Percentiles rank a stretch among this genome's conserved stretches.
Evolutionary conservation across 1,140 invertebrate genomes (phyloP).

Genomic region (Hermatobates lingyangjiaoensis): DNA sequence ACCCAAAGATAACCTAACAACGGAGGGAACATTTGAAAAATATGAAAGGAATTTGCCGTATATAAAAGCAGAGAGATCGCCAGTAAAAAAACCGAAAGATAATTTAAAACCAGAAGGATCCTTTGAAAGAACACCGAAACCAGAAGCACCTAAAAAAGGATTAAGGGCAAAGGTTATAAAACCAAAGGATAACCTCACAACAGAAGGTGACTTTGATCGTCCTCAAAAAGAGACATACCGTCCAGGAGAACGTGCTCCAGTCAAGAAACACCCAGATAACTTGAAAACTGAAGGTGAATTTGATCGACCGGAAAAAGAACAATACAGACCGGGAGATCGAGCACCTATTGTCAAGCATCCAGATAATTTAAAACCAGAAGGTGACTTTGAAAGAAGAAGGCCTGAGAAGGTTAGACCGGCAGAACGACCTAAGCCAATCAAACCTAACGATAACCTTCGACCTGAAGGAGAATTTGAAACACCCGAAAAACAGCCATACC

Average conservation of each 20-base stretch:
- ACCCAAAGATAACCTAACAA: constrained; percentile 36
- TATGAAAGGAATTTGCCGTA: constrained; percentile 19
- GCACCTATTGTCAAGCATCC: constrained; percentile 20
- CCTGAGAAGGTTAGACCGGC: constrained; percentile 29
- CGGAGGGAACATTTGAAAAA: constrained; percentile 33
- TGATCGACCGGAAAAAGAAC: constrained; percentile 23
- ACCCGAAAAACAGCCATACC: constrained; percentile 29
- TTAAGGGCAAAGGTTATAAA: constrained; percentile 21
- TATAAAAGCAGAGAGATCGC: constrained; percentile 24
- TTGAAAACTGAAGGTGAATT: constrained; percentile 30
- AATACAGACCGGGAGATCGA: constrained; percentile 19
- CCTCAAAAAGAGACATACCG: constrained; percentile 9
- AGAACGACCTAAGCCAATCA: constrained; percentile 29
- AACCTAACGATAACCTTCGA: constrained; percentile 37
- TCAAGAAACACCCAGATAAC: constrained; percentile 31
- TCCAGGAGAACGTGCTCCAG: constrained; percentile 18
- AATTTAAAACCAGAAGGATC: constrained; percentile 37
- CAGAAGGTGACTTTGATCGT: constrained; percentile 33
- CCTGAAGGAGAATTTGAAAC: constrained; percentile 38
- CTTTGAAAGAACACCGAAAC: constrained; percentile 29
- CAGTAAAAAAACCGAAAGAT: constrained; percentile 22
- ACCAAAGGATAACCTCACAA: constrained; percentile 24
- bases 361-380: constrained; percentile 36
- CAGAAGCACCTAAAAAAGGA: constrained; percentile 18
- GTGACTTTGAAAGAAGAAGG: constrained; percentile 31